These are phyloP conservation scores for Kryptolebias marmoratus DNA, from an alignment of 2,113 vertebrate species.

Conservation along the genomic window DNA sequence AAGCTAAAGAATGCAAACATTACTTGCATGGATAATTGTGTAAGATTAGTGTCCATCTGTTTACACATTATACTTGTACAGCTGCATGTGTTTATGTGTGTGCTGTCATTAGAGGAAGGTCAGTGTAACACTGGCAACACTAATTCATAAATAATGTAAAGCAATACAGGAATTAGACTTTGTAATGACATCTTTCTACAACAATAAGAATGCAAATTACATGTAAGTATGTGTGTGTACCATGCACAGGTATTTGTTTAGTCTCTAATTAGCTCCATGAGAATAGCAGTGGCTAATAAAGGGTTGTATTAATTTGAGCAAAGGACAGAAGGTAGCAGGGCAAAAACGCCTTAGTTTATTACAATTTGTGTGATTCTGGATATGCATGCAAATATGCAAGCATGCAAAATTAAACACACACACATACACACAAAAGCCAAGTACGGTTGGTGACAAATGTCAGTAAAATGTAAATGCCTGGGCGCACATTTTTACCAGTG, in stretches of 20 bases:
- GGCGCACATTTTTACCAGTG: not conserved
- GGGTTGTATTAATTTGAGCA: constrained; percentile 43
- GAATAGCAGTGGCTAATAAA: constrained; percentile 55
- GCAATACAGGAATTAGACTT: constrained; percentile 72
- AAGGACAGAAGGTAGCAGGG: constrained; percentile 21
- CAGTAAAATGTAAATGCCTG: not conserved
- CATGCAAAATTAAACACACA: not conserved
- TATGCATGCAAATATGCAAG: not conserved
- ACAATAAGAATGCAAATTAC: constrained; percentile 37
- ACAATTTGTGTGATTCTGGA: constrained; percentile 24
- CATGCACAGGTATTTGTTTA: constrained; percentile 24
- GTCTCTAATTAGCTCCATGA: constrained; percentile 67
- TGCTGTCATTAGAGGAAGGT: constrained; percentile 71
- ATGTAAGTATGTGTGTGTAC: constrained; percentile 40
- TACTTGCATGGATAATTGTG: not conserved
- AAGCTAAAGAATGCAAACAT: not conserved
- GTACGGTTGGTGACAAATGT: not conserved
- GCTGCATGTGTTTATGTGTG: constrained; percentile 7
- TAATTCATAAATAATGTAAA: constrained; percentile 77
- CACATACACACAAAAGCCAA: not conserved
- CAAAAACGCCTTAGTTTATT: constrained; percentile 34
- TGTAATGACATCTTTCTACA: constrained; percentile 69
- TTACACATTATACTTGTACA: constrained; percentile 23
- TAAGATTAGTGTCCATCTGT: constrained; percentile 19
- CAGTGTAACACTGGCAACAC: constrained; percentile 63